Evolutionary conservation across 2,888 invertebrate species (phyloP), one percentile per base, ranked within the genome.

Genomic region (Andricus quercusramuli): DNA sequence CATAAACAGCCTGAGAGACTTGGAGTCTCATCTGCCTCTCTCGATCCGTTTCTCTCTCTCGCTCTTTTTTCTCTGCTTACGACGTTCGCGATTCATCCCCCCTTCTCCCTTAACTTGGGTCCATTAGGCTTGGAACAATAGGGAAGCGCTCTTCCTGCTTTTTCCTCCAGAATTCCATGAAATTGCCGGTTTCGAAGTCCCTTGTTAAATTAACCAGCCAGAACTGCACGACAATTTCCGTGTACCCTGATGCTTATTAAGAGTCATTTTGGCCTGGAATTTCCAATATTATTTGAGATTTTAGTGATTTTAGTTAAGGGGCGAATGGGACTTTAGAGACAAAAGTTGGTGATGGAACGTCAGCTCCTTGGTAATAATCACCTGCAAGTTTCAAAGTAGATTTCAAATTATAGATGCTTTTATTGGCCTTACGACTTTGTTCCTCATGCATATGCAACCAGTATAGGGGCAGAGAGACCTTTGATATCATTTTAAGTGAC

Each of bases 51-150:
- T 47, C 25, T 51, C 22, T 29, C 22, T 56, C 83, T 87, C 85
- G 76, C 84, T 88, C 87, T 84, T 88, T 88, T 84, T 82, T 84
- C 83, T 62, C 62, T 74, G 76, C 70, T 70, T 68, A 66, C 22
- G 32, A 79, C 81, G 80, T 82, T 79, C 82, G 65, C 62, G 76
- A 37, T 78, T 47, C 59, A 78, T 67, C 6, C 59, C 59, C n/a
- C 51, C 37, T 47, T 22, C 41, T 25, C 84, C 85, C 85, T 85
- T 85, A 78, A 78, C 78, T 74, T 56, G 74, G 32, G 32, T 74
- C 74, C 56, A 74, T 74, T 74, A 74, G 74, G 32, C 74, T 74
- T 74, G 51, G 56, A 74, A 74, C 74, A 74, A 74, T 74, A 74
- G 74, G 32, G 56, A 74, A 15, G 51, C 32, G 56, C 22, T 70